Evolutionary conservation across 2,113 vertebrate genomes (phyloP).

Genomic region (Eulemur rufifrons): DNA sequence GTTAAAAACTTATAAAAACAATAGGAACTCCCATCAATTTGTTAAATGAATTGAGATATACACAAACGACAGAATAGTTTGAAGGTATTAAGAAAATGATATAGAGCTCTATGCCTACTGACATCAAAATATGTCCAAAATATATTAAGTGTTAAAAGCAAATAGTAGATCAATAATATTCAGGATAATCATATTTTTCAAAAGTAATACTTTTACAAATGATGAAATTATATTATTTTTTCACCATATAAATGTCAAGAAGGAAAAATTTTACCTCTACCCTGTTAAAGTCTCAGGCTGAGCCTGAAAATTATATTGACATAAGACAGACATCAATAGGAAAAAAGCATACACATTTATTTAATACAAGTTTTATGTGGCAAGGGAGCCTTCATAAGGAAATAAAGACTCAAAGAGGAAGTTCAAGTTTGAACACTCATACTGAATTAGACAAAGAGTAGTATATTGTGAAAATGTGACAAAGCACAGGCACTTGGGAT

Average conservation of each 20-base stretch:
- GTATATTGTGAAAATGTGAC: not conserved
- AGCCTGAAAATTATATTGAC: not conserved
- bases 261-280: not conserved
- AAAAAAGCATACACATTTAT: not conserved
- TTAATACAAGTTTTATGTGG: not conserved
- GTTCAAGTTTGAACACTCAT: too few species aligned
- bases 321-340: not conserved
- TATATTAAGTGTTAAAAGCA: not conserved
- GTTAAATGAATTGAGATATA: not conserved
- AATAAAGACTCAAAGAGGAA: not conserved
- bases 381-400: not conserved
- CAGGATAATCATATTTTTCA: not conserved
- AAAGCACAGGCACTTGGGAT: not conserved
- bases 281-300: not conserved
- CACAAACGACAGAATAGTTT: not conserved
- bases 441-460: not conserved
- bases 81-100: not conserved
- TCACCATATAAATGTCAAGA: not conserved
- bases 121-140: not conserved
- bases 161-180: not conserved
- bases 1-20: not conserved
- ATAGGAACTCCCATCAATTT: not conserved
- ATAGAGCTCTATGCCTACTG: not conserved
- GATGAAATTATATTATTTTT: not conserved
- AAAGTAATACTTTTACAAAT: constrained; percentile 13